Base-by-base conservation (phyloP, 1,140 invertebrate species). In the Panulirus ornatus region DNA sequence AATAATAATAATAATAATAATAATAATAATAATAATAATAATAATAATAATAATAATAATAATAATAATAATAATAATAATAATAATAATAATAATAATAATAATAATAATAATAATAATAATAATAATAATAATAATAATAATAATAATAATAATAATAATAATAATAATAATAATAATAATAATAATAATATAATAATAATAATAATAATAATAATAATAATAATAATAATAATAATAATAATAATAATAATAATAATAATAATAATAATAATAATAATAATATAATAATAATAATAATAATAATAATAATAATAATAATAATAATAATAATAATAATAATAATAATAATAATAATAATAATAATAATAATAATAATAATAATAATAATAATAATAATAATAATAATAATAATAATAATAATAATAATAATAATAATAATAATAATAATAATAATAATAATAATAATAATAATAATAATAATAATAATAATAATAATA, bases 171-270 rank as follows among this genome's bases (percentile, higher is more conserved):
- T 27, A 1, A 63, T 27, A 63, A 63, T 27, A 63, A 63, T 27
- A 63, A 63, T 27, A 63, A 63, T 27, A 63, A 63, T 27, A 63
- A 63, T 27, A 63, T 22, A 16, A 63, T 22, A 16, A 63, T 22
- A 16, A 63, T 2, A 1, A 63, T 22, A 16, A 63, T 22, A 16
- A 63, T 22, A 16, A 63, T 22, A 2, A 63, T 2, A 1, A 63
- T 22, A 16, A 63, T n/a, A n/a, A n/a, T n/a, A n/a, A n/a, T n/a
- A n/a, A n/a, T n/a, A n/a, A n/a, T n/a, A n/a, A n/a, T n/a, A n/a
- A n/a, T n/a, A 58, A 58, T 58, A 58, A 58, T 58, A 58, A 58
- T 58, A 58, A 58, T 58, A 58, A 58, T 22, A 58, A 14, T 58
- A 58, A 9, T 58, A 14, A 22, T 22, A 9, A 58, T 58, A 58